These are phyloP conservation scores for Orchestes rusci DNA, from an alignment of 2,888 invertebrate genomes.

Conservation along the genomic window DNA sequence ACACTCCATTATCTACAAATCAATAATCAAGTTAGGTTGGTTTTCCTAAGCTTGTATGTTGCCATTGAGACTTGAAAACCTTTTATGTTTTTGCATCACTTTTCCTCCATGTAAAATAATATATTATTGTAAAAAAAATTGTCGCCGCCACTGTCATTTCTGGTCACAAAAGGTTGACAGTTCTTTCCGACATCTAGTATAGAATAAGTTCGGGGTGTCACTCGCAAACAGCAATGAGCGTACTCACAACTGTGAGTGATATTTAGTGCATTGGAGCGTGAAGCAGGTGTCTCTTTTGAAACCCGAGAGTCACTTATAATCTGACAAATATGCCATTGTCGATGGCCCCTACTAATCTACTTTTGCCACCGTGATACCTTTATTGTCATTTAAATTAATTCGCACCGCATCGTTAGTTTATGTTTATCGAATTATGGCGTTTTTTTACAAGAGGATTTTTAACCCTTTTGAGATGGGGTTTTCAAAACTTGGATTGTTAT, in stretches of 20 bases:
- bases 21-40: too few relatives aligned
- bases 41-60: too few relatives aligned
- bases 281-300: constrained; percentile 39
- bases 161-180: constrained; percentile 20
- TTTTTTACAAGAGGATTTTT: too few relatives aligned
- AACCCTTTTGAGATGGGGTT: too few relatives aligned
- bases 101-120: too few relatives aligned
- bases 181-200: constrained; percentile 23
- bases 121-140: too few relatives aligned
- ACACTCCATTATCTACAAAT: too few relatives aligned
- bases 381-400: constrained; percentile 29
- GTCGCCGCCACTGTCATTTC: too few relatives aligned
- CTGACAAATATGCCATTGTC: constrained; percentile 40
- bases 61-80: too few relatives aligned
- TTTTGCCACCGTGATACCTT: constrained; percentile 29
- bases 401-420: constrained; percentile 22
- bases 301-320: constrained; percentile 41
- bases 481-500: too few relatives aligned
- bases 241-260: constrained; percentile 40
- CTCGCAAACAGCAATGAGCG: constrained; percentile 41
- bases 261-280: constrained; percentile 43
- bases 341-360: constrained; percentile 35
- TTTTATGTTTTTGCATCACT: too few relatives aligned
- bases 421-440: constrained; percentile 21
- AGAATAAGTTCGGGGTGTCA: constrained; percentile 38